Percentiles rank a stretch among this genome's conserved stretches.
Conservation (phyloP, 2,888 invertebrate species). For the Cheilosia urbana region DNA sequence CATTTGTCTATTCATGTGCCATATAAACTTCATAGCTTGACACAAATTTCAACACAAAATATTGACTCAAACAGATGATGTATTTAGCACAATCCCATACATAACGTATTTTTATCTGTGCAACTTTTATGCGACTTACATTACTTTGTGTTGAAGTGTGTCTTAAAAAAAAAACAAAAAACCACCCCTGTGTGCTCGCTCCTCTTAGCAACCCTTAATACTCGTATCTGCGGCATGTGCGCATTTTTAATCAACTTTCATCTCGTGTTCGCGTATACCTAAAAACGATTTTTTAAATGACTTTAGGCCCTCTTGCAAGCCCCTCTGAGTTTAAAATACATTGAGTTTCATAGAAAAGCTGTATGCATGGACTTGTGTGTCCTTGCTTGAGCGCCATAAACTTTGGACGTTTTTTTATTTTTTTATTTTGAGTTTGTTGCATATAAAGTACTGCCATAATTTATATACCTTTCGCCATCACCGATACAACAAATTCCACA, state of each 20-base stretch:
- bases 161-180: too few species aligned
- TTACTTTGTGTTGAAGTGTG: too few species aligned
- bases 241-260: neutral
- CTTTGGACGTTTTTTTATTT: neutral
- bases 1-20: too few species aligned
- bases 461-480: neutral
- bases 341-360: too few species aligned
- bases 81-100: too few species aligned
- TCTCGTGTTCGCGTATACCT: neutral
- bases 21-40: too few species aligned
- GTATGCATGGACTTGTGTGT: too few species aligned
- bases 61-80: too few species aligned
- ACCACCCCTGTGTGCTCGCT: neutral
- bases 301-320: neutral
- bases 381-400: neutral
- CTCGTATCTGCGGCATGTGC: neutral
- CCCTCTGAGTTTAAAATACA: neutral
- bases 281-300: neutral
- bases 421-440: neutral
- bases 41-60: too few species aligned
- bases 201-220: neutral
- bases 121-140: too few species aligned
- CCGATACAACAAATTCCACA: neutral
- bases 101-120: too few species aligned
- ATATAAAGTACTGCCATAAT: neutral